Evolutionary conservation across 2,888 invertebrate genomes (phyloP), one percentile per base, ranked within the genome.

Genomic region (Drosophila macrospina): DNA sequence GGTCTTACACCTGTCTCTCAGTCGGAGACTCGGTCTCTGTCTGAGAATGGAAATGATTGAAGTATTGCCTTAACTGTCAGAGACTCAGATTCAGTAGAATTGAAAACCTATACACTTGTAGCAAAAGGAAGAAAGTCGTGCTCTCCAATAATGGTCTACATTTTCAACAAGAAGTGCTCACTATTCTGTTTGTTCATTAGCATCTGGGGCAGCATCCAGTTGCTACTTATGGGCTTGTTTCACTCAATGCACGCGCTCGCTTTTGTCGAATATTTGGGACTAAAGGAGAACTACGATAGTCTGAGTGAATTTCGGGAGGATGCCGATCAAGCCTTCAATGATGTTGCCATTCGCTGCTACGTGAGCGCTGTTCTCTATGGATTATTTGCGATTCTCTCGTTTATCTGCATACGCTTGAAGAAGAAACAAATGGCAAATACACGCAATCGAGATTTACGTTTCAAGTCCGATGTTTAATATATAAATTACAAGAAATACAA

Each of bases 201-300:
- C 48, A 28, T 63, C n/a, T 84, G 83, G 83, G 83, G 42, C 5
- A 24, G 51, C 11, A n/a, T 80, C 1, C 86, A 86, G 57, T 13
- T 83, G 48, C 16, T 69, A 0, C 2, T 80, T 11, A 72, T 86
- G 76, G 83, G 80, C 7, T 3, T 71, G 0, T 69, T 32, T 44
- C 76, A 47, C 11, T n/a, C 61, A 0, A 0, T 44, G 1, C n/a
- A 69, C 1, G 39, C 84, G 0, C 13, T 86, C 0, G 4, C 50
- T 4, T 51, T 84, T 5, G 0, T 80, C 0, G 0, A 11, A 0
- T 41, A 52, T 4, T 13, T 84, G 16, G 72, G 70, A 1, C 1
- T 83, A 7, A 0, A 2, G 0, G 36, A 50, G 0, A 8, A 24
- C 0, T 50, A 62, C 28, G 4, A 13, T 0, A 13, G 4, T 0